Conservation (phyloP, 2,113 vertebrate genomes). For the Grammomys surdaster region DNA sequence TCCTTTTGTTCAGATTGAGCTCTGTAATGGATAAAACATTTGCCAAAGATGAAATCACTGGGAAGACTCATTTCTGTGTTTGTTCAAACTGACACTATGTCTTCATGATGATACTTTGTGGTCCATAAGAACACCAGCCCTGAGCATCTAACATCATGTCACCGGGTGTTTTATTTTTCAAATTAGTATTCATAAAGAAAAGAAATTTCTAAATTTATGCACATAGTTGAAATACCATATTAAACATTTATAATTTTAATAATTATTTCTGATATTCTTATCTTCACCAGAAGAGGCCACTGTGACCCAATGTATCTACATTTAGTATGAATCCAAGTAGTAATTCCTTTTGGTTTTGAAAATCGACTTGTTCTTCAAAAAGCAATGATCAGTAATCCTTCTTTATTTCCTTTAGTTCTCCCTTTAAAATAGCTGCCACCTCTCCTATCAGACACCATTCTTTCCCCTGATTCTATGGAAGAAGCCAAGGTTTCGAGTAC, state of each 20-base stretch:
- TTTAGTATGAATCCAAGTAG: neutral
- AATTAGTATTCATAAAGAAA: neutral
- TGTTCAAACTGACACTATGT: neutral
- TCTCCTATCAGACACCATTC: neutral
- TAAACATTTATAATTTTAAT: neutral
- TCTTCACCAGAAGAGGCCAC: conserved; percentile 78
- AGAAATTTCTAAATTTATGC: neutral
- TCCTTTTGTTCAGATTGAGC: neutral
- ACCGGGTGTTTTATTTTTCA: neutral
- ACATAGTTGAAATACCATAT: too few relatives aligned
- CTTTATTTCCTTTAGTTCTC: neutral
- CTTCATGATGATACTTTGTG: neutral
- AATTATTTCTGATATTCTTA: conserved; percentile 49
- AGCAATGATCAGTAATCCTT: neutral
- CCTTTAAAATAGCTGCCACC: neutral
- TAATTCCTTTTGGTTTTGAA: conserved; percentile 13
- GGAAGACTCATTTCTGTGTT: neutral
- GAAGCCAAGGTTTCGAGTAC: neutral
- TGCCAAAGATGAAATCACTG: too few relatives aligned
- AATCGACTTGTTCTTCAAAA: neutral
- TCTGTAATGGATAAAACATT: neutral
- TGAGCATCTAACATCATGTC: neutral
- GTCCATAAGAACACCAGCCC: neutral
- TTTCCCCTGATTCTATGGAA: neutral
- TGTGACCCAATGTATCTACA: conserved; percentile 37